A percentile compares a stretch with the other conserved stretches of the same genome.
Conservation (phyloP, 2,888 invertebrate species). For the Coremacera marginata region DNA sequence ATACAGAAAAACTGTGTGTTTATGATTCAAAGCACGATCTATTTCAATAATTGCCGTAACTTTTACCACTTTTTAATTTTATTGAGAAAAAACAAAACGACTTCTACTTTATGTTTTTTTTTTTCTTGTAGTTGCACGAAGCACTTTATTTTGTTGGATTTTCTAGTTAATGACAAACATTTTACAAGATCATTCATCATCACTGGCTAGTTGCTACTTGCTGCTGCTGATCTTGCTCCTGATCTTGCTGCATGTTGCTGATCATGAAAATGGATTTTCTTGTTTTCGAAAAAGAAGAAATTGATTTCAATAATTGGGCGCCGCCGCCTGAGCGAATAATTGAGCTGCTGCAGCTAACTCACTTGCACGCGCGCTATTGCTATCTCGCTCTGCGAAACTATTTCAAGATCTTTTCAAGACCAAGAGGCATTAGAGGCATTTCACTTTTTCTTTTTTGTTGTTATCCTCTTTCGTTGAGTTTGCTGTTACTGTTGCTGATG, state of each 20-base stretch:
- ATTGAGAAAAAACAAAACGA: no score
- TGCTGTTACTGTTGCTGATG: not conserved
- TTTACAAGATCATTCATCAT: conserved; percentile 23
- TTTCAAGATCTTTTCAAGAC: not conserved
- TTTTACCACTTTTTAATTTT: no score
- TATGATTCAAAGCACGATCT: no score
- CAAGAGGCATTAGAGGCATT: conserved; percentile 14
- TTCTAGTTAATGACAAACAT: conserved; percentile 25
- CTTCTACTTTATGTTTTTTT: no score
- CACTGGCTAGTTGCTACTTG: not conserved
- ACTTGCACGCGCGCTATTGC: not conserved
- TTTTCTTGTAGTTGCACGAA: not conserved
- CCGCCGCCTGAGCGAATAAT: conserved; percentile 14
- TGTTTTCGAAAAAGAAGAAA: conserved; percentile 24
- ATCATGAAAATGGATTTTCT: conserved; percentile 28
- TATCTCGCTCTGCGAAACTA: not conserved
- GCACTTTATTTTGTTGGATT: not conserved
- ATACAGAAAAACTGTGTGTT: no score
- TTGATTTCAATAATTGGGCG: conserved; percentile 33
- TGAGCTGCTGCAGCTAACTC: conserved; percentile 1
- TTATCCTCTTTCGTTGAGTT: not conserved
- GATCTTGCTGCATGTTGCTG: not conserved
- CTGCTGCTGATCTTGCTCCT: not conserved
- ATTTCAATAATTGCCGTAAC: no score
- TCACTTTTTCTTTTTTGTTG: conserved; percentile 17